Conservation (phyloP, 2,888 invertebrate genomes). For the Amphipoea oculea region DNA sequence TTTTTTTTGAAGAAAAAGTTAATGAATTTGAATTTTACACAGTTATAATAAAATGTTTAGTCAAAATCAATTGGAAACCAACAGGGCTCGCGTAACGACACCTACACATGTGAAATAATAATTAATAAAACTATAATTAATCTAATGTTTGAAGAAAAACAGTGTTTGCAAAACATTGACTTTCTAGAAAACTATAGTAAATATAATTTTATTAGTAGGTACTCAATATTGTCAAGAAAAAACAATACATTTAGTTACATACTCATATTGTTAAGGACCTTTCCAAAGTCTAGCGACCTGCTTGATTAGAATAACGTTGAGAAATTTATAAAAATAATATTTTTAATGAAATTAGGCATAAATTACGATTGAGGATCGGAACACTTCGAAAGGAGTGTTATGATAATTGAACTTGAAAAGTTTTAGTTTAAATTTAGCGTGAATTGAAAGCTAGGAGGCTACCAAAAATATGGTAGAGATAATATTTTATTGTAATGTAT, state of each 20-base stretch:
- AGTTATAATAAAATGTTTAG: constrained; percentile 1
- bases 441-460: constrained; percentile 83
- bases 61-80: constrained; percentile 13
- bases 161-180: not conserved
- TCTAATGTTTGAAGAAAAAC: constrained; percentile 10
- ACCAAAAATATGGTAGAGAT: constrained; percentile 84
- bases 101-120: constrained; percentile 11
- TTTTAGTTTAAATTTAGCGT: constrained; percentile 61
- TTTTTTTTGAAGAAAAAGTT: not conserved
- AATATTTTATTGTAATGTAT: constrained; percentile 74
- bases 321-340: constrained; percentile 41
- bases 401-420: constrained; percentile 62
- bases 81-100: constrained; percentile 10
- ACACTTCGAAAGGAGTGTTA: constrained; percentile 32
- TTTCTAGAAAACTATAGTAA: constrained; percentile 17
- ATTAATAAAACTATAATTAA: constrained; percentile 21
- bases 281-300: constrained; percentile 55
- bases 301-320: constrained; percentile 33
- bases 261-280: constrained; percentile 54
- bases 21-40: constrained; percentile 22
- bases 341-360: constrained; percentile 56
- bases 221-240: constrained; percentile 19
- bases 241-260: constrained; percentile 33
- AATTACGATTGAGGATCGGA: constrained; percentile 43
- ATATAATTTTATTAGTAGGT: constrained; percentile 32